A percentile compares a stretch with the other conserved stretches of the same genome.
phyloP scores from a whole-genome alignment of 2,113 vertebrate species.

The Psittacara wagleri region DNA sequence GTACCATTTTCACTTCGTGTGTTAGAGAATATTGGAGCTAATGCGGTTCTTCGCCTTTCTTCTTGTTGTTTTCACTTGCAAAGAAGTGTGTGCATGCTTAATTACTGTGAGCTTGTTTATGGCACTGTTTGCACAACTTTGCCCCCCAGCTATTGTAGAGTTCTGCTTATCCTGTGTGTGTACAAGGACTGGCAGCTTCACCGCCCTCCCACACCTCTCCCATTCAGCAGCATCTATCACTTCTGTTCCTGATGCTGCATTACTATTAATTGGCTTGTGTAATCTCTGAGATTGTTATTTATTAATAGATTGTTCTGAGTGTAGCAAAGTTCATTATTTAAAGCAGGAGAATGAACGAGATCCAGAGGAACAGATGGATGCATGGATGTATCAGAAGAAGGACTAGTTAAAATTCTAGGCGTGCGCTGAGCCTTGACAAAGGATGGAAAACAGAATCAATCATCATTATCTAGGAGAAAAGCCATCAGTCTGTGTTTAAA shows the following conservation, averaged over 20 bases:
- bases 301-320: constrained; percentile 64
- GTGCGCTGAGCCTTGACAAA: constrained; percentile 46
- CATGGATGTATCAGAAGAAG: constrained; percentile 13
- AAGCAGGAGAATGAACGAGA: constrained; percentile 44
- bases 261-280: constrained; percentile 53
- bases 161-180: not conserved
- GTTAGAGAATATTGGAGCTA: too few relatives aligned
- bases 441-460: constrained; percentile 65
- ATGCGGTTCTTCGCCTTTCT: not conserved
- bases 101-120: not conserved
- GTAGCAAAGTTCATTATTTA: constrained; percentile 59
- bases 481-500: constrained; percentile 56
- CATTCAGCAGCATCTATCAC: not conserved
- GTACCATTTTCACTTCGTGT: not conserved
- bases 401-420: constrained; percentile 59
- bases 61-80: not conserved
- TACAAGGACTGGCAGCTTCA: not conserved
- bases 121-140: not conserved
- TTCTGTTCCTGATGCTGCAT: not conserved
- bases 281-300: constrained; percentile 62
- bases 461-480: constrained; percentile 51
- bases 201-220: not conserved
- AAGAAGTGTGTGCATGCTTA: not conserved
- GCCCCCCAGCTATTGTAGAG: not conserved
- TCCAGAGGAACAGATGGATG: constrained; percentile 55